phyloP scores from a whole-genome alignment of 2,797 vertebrate species.

The Holocentrus rufus region DNA sequence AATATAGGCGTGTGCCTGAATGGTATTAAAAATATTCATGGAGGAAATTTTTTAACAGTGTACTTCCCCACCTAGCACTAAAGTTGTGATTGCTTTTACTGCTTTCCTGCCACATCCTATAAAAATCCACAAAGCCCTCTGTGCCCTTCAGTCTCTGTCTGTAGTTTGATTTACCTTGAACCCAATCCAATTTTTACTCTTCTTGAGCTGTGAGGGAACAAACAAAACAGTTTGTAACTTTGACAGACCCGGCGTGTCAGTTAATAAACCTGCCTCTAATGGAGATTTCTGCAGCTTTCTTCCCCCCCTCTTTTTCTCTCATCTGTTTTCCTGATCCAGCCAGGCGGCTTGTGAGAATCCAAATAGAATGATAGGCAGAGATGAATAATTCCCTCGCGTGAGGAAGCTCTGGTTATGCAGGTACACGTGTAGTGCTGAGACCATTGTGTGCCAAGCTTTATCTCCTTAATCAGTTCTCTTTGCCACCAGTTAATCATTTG shows the following conservation, averaged over 20 bases:
- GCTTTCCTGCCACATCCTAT: slow-evolving; percentile 10
- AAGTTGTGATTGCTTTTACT: neutral
- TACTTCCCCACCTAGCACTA: neutral
- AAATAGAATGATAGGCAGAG: slow-evolving; percentile 34
- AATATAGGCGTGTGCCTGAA: neutral
- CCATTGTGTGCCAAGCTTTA: slow-evolving; percentile 76
- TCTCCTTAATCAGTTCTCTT: slow-evolving; percentile 78
- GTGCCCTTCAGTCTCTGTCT: neutral
- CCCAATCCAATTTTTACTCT: neutral
- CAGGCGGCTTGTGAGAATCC: slow-evolving; percentile 2
- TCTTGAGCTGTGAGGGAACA: neutral
- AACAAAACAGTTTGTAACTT: neutral
- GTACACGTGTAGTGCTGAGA: slow-evolving; percentile 62
- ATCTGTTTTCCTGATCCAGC: neutral
- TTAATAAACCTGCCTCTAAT: neutral
- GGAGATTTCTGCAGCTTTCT: neutral
- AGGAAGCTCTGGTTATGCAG: slow-evolving; percentile 68
- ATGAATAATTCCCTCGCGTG: slow-evolving; percentile 67
- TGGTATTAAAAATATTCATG: neutral
- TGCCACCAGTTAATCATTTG: slow-evolving; percentile 78
- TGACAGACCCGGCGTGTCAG: neutral
- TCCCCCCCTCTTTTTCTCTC: neutral
- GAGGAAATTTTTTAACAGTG: slow-evolving; percentile 1
- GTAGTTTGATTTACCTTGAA: slow-evolving; percentile 1
- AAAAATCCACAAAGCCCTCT: neutral